Evolutionary conservation across 2,113 vertebrate genomes (phyloP), one percentile per base, ranked within the genome.

Genomic region (Bostrychus sinensis): DNA sequence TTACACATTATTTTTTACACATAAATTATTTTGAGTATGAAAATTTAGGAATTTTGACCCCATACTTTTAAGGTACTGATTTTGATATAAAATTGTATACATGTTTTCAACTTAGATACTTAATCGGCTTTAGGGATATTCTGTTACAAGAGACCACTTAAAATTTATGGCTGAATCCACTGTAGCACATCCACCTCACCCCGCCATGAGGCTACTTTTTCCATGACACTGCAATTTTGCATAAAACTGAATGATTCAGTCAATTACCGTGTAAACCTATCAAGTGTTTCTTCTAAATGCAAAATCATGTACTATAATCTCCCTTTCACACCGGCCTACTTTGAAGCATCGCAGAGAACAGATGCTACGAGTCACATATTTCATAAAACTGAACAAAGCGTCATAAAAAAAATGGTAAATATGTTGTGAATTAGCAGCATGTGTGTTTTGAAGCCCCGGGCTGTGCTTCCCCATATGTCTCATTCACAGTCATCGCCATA

Each of bases 391-490:
- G 77, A 79, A 84, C 76, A 83, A 83, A 84, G 78, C 77, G 48
- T 81, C 59, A 74, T 78, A 74, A 83, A 12, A 20, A 86, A 87
- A 88, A 89, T 86, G 74, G 70, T 83, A 87, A 88, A 89, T 90
- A 86, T 89, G 87, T 86, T 87, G 75, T 79, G 86, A 87, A 86
- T 88, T 85, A 89, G 81, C 78, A 86, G 82, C 87, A 86, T 81
- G 81, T 88, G 86, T 83, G 85, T 86, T 86, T 76, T 64, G 56
- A 83, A 77, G 77, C 86, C 89, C 55, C 77, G 12, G 84, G 89
- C 81, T 77, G 71, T 74, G 70, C 77, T 78, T 82, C 72, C 41
- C 89, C 87, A 87, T 88, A 88, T 90, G 87, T 85, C 83, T 84
- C 70, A 73, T 77, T 85, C 81, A 77, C 69, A 86, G 81, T 86